Conservation (phyloP, 2,797 vertebrate genomes). For the Brachyalestes nurse region DNA sequence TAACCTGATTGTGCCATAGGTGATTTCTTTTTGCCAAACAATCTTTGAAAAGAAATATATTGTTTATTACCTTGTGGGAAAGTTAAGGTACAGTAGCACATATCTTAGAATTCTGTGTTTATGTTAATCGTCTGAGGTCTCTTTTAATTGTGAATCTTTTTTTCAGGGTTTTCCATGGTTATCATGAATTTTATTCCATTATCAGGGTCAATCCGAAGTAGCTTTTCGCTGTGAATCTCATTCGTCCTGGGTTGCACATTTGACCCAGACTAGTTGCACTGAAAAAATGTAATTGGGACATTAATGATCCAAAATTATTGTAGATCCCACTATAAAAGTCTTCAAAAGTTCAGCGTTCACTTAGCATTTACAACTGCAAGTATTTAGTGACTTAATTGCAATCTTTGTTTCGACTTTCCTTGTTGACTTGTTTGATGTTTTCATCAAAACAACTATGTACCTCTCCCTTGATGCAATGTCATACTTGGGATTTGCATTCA, state of each 20-base stretch:
- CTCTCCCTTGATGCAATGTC: slow-evolving; percentile 49
- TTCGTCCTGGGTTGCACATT: slow-evolving; percentile 44
- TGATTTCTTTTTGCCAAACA: slow-evolving; percentile 59
- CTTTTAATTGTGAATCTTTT: slow-evolving; percentile 54
- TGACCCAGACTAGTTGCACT: slow-evolving; percentile 58
- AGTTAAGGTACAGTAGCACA: slow-evolving; percentile 52
- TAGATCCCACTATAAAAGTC: slow-evolving; percentile 53
- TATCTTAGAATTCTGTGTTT: slow-evolving; percentile 53
- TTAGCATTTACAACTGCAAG: slow-evolving; percentile 40
- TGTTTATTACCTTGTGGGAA: slow-evolving; percentile 49
- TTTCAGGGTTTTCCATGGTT: slow-evolving; percentile 40
- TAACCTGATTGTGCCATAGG: slow-evolving; percentile 68
- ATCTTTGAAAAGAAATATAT: slow-evolving; percentile 50
- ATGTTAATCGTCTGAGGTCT: slow-evolving; percentile 46
- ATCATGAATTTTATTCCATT: slow-evolving; percentile 38
- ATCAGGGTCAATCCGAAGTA: slow-evolving; percentile 49
- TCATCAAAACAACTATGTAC: slow-evolving; percentile 50
- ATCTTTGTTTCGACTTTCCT: slow-evolving; percentile 37
- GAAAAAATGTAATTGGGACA: slow-evolving; percentile 48
- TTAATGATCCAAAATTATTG: slow-evolving; percentile 46
- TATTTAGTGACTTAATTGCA: slow-evolving; percentile 37
- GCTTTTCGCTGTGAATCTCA: slow-evolving; percentile 49
- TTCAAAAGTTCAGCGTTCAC: slow-evolving; percentile 30
- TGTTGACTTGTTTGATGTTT: slow-evolving; percentile 38
- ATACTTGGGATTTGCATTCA: slow-evolving; percentile 41